Evolutionary conservation across 2,888 invertebrate species (phyloP).

Genomic region (Aquatica leii): DNA sequence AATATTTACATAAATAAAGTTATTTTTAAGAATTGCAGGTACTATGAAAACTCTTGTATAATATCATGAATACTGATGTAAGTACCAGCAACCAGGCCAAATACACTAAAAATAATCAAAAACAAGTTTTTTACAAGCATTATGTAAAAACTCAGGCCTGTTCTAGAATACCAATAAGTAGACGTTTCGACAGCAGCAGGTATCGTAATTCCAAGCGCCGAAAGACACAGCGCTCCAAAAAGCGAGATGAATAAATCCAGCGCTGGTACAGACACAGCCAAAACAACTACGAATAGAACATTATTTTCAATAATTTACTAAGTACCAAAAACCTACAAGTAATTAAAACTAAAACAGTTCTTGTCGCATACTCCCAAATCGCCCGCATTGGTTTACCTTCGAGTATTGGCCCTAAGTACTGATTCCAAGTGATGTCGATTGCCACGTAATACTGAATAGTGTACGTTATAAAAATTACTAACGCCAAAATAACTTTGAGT

Average conservation of each 20-base stretch:
- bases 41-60: conserved; percentile 58
- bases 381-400: conserved; percentile 68
- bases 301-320: too few relatives aligned
- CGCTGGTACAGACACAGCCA: conserved; percentile 87
- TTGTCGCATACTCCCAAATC: conserved; percentile 80
- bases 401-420: conserved; percentile 70
- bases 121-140: conserved; percentile 64
- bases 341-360: conserved; percentile 78
- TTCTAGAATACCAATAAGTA: conserved; percentile 79
- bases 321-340: conserved; percentile 74
- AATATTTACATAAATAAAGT: too few relatives aligned
- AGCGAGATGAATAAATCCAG: conserved; percentile 78
- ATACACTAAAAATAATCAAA: conserved; percentile 68
- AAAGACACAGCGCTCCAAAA: conserved; percentile 86
- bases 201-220: conserved; percentile 87
- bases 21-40: too few relatives aligned
- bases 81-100: conserved; percentile 73
- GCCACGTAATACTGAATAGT: conserved; percentile 96
- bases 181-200: conserved; percentile 88
- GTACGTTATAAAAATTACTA: conserved; percentile 91
- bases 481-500: conserved; percentile 76
- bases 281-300: conserved; percentile 79
- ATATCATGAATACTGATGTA: conserved; percentile 70
- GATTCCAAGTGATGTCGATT: conserved; percentile 91
- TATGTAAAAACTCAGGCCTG: conserved; percentile 61